Evolutionary conservation across 2,797 vertebrate genomes (phyloP), one percentile per base, ranked within the genome.

Genomic region (Sardinella longiceps): DNA sequence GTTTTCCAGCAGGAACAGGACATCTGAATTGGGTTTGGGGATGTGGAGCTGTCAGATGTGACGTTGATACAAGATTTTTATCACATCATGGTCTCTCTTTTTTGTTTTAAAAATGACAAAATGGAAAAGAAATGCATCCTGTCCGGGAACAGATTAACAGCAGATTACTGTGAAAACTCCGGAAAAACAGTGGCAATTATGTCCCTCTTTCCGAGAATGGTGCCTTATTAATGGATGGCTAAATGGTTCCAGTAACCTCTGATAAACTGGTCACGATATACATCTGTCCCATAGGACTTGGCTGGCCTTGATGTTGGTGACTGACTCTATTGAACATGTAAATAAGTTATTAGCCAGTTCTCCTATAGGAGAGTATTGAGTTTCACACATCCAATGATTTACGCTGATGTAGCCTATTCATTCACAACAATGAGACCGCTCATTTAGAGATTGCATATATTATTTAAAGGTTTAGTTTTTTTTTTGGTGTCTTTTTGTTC

Each of bases 101-200:
- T 48, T 48, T 48, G 46, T 48, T 48, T 48, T 14, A 66, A 33
- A 33, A 66, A 70, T 33, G 15, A 70, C 28, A 15, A 4, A 33
- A 70, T 70, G 63, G 63, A 70, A 70, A 70, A 70, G 28, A 33
- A 70, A 37, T 33, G 60, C n/a, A 85, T 86, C 86, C 84, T 63
- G 46, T 84, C 28, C 85, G 50, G 15, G 82, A 87, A 87, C 84
- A 88, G 87, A 86, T 51, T 70, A 88, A 82, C 81, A 77, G 28
- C 63, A 85, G 83, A 89, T 90, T 88, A 87, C 81, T 85, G 86
- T 85, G 85, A 86, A 84, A 86, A 88, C 85, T 83, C 66, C 81
- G 84, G 83, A 87, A 87, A 87, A 90, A 85, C 83, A 60, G 82
- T 90, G 84, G 86, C 84, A 89, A 84, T 89, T 86, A 85, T 89